Base-by-base conservation (phyloP, 2,888 invertebrate species). In the Zaprionus lineosus region DNA sequence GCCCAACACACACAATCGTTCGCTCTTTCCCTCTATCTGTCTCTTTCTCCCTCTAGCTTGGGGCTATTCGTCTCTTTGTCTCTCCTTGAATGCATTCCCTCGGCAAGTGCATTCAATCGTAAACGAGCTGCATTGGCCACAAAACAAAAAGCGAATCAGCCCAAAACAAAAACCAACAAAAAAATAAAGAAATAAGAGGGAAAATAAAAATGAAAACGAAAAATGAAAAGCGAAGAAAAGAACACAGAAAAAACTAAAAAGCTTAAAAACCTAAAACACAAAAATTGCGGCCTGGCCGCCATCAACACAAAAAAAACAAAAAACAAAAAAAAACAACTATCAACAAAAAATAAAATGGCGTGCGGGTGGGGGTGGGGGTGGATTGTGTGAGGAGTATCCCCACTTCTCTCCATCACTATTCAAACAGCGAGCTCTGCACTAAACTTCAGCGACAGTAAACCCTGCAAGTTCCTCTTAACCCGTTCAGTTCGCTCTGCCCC, bases 211-310 rank as follows among this genome's bases (percentile, higher is more conserved):
- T 3, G 21, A 36, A 47, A 28, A 43, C 40, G 18, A 50, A 46
- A 21, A 39, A n/a, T 24, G 41, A 7, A 63, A 50, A 15, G 28
- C 21, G 15, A 31, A 74, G n/a, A n/a, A n/a, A n/a, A n/a, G n/a
- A n/a, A n/a, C n/a, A n/a, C n/a, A n/a, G n/a, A n/a, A n/a, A 71
- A 74, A 57, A 59, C 21, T 36, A 55, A 62, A 71, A 82, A 53
- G 71, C 60, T 74, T 81, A 59, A 84, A 83, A 81, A 63, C 71
- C 77, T 72, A 77, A 84, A 84, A 84, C 84, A 79, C 84, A 81
- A 81, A 78, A 78, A 78, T 84, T 81, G 84, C 71, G 78, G 78
- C 78, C 61, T 53, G 61, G 58, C 47, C 39, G 74, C 64, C 61
- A 75, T 69, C 73, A 79, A 76, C 60, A 64, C 28, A 59, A 61